These are phyloP conservation scores for Channa striata DNA, from an alignment of 2,797 vertebrate genomes.

Conservation along the genomic window DNA sequence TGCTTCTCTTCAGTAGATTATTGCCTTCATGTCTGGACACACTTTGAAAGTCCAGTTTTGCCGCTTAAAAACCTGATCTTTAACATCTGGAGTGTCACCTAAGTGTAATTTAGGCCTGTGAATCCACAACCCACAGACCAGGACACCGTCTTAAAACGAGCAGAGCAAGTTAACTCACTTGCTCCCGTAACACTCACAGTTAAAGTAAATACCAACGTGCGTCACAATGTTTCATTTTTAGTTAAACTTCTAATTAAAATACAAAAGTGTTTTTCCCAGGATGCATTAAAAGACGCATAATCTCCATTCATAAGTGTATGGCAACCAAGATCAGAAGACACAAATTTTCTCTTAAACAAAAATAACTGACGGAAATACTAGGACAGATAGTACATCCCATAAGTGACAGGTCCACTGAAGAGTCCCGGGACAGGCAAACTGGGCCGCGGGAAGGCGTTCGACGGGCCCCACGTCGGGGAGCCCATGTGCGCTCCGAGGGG, in stretches of 20 bases:
- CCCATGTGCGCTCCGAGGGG: constrained; percentile 84
- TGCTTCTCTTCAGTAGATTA: constrained; percentile 27
- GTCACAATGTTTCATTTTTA: not conserved
- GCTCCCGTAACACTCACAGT: constrained; percentile 18
- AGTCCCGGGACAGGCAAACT: constrained; percentile 85
- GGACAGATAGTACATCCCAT: constrained; percentile 91
- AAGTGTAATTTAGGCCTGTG: constrained; percentile 25
- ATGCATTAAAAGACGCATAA: constrained; percentile 15
- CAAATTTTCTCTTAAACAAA: constrained; percentile 12
- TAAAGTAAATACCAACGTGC: constrained; percentile 1
- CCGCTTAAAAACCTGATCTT: constrained; percentile 50
- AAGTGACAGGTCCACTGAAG: constrained; percentile 86
- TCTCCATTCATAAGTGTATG: constrained; percentile 44
- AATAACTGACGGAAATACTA: constrained; percentile 65
- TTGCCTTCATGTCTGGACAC: constrained; percentile 41
- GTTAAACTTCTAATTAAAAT: constrained; percentile 22
- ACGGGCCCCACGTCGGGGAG: constrained; percentile 81
- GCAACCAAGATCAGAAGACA: constrained; percentile 37
- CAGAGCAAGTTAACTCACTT: constrained; percentile 10
- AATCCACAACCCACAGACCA: constrained; percentile 32
- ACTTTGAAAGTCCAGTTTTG: constrained; percentile 42
- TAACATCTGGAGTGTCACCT: constrained; percentile 36
- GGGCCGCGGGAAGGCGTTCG: constrained; percentile 82
- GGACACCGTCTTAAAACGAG: constrained; percentile 12
- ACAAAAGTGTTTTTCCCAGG: constrained; percentile 15